Evolutionary conservation across 2,797 vertebrate species (phyloP).

Genomic region (Leuciscus waleckii): DNA sequence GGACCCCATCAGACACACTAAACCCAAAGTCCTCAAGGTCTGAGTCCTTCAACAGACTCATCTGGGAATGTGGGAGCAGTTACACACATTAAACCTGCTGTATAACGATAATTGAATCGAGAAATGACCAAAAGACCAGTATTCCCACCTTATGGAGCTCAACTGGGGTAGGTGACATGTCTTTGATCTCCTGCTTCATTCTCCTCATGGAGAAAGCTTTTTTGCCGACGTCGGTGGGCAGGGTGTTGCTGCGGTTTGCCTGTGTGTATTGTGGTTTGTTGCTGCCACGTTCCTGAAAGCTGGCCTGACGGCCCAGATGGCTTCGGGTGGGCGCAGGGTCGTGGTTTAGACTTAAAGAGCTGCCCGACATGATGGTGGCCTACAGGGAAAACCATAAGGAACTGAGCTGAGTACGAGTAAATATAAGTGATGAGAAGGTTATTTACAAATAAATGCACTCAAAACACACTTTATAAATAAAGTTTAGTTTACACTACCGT

Average conservation of each 20-base stretch:
- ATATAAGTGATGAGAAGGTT: neutral
- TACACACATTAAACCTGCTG: neutral
- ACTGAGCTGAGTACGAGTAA: constrained; percentile 9
- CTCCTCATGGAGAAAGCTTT: constrained; percentile 92
- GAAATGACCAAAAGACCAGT: neutral
- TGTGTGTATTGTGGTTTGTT: constrained; percentile 88
- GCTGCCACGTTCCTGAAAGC: constrained; percentile 94
- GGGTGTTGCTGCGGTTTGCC: constrained; percentile 90
- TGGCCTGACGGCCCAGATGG: constrained; percentile 93
- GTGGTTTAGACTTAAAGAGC: constrained; percentile 94
- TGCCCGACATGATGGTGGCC: constrained; percentile 99
- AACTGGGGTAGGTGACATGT: constrained; percentile 94
- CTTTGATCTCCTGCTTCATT: constrained; percentile 96
- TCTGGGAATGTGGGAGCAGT: constrained; percentile 66
- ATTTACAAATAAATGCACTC: constrained; percentile 18
- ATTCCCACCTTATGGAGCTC: constrained; percentile 94
- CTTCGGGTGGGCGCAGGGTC: constrained; percentile 85
- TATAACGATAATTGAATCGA: neutral
- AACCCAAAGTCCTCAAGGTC: constrained; percentile 96
- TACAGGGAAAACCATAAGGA: constrained; percentile 66
- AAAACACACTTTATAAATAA: constrained; percentile 1
- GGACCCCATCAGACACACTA: constrained; percentile 93
- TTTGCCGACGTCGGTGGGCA: constrained; percentile 91
- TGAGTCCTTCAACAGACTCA: constrained; percentile 86
- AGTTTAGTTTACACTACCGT: neutral